Evolutionary conservation across 2,797 vertebrate genomes (phyloP).

Genomic region (Vultur gryphus): DNA sequence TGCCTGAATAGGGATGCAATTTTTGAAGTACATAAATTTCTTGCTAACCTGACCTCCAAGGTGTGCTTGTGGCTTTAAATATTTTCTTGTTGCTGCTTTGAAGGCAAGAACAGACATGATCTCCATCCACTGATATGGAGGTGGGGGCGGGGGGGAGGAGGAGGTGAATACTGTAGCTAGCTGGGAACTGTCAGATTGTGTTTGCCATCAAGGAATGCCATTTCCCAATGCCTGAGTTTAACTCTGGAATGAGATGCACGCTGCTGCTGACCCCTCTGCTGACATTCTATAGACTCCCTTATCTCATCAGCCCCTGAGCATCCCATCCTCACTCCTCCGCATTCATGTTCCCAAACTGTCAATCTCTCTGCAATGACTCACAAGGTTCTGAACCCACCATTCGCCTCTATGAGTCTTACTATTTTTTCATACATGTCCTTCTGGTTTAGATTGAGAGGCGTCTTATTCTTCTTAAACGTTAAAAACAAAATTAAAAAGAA

Average conservation of each 20-base stretch:
- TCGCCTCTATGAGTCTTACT: constrained; percentile 45
- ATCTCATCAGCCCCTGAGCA: constrained; percentile 60
- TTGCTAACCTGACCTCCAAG: constrained; percentile 27
- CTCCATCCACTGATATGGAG: background rate
- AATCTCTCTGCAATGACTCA: constrained; percentile 62
- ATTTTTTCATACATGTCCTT: constrained; percentile 52
- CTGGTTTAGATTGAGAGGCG: constrained; percentile 52
- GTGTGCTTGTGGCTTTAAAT: constrained; percentile 50
- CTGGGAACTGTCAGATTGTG: constrained; percentile 59
- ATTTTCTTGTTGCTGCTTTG: constrained; percentile 51
- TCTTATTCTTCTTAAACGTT: constrained; percentile 46
- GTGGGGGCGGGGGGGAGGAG: background rate
- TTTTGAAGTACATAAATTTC: background rate
- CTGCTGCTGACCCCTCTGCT: constrained; percentile 59
- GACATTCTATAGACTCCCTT: constrained; percentile 56
- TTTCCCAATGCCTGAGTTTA: constrained; percentile 58
- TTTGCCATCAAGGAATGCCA: constrained; percentile 66
- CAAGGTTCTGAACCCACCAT: constrained; percentile 64
- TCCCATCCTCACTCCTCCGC: constrained; percentile 54
- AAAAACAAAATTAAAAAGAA: constrained; percentile 39
- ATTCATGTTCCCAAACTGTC: constrained; percentile 60
- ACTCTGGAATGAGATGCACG: constrained; percentile 62
- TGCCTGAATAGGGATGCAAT: background rate
- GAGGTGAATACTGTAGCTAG: constrained; percentile 47
- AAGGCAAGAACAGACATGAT: constrained; percentile 62